Conservation (phyloP, 2,888 invertebrate species). For the Agonopterix arenella region DNA sequence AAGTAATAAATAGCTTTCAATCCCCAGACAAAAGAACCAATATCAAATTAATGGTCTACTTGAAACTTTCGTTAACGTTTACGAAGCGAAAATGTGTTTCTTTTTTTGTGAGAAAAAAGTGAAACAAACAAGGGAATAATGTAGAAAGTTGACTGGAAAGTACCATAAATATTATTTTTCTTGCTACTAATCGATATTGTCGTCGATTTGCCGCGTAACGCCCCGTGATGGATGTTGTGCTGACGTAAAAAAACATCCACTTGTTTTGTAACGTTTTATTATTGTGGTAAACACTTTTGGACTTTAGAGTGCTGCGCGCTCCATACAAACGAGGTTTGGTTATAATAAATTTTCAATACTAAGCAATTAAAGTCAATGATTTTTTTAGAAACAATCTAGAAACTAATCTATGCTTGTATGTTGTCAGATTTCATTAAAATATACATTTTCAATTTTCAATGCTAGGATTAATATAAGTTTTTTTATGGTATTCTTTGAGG, state of each 20-base stretch:
- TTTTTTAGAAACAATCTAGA: too few relatives aligned
- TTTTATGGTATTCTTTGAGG: too few relatives aligned
- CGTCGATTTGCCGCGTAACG: conserved; percentile 51
- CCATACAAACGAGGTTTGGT: too few relatives aligned
- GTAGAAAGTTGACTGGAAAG: conserved; percentile 38
- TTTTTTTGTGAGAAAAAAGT: conserved; percentile 35
- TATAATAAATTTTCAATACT: too few relatives aligned
- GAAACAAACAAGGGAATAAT: conserved; percentile 45
- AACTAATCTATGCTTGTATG: too few relatives aligned
- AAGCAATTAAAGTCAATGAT: too few relatives aligned
- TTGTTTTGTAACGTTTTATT: conserved; percentile 22
- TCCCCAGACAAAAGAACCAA: conserved; percentile 7
- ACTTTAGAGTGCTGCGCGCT: too few relatives aligned
- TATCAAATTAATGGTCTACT: conserved; percentile 13
- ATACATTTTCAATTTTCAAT: too few relatives aligned
- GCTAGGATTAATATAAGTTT: too few relatives aligned
- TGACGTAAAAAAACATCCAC: conserved; percentile 33
- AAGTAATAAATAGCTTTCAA: neutral
- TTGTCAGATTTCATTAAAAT: too few relatives aligned
- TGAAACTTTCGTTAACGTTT: conserved; percentile 24
- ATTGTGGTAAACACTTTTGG: too few relatives aligned
- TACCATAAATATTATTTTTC: conserved; percentile 52
- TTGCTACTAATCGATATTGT: conserved; percentile 52
- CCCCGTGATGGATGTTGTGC: conserved; percentile 45
- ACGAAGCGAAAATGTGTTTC: conserved; percentile 34